Conservation (phyloP, 2,888 invertebrate genomes). For the Tinea semifulvella region DNA sequence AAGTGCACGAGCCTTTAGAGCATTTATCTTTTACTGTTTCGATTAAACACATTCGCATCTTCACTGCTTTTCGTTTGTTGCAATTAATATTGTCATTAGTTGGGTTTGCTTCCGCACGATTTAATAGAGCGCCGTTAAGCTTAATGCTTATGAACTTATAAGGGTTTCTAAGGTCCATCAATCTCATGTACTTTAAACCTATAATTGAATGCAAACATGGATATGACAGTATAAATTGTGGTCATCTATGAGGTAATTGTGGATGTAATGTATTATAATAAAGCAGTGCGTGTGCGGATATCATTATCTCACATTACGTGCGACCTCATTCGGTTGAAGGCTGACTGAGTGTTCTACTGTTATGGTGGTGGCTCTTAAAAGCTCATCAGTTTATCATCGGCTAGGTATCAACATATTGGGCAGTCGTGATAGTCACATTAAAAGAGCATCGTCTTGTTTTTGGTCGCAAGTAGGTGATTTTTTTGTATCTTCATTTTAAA, state of each 20-base stretch:
- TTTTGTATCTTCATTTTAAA: no score
- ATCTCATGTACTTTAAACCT: conserved; percentile 2
- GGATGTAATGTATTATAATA: conserved; percentile 19
- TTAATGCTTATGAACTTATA: conserved; percentile 7
- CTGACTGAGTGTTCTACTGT: conserved; percentile 8
- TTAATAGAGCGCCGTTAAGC: not conserved
- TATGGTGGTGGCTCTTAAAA: conserved; percentile 4
- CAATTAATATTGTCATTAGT: not conserved
- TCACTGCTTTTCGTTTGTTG: not conserved
- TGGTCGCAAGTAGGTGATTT: no score
- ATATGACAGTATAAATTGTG: conserved; percentile 12
- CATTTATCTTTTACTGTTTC: conserved; percentile 36
- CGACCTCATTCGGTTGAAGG: conserved; percentile 30
- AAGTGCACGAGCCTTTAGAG: conserved; percentile 32
- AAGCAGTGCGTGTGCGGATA: conserved; percentile 27
- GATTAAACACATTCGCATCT: conserved; percentile 18
- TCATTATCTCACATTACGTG: conserved; percentile 22
- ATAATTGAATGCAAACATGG: conserved; percentile 10
- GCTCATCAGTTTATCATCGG: conserved; percentile 7
- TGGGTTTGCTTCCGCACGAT: conserved; percentile 1
- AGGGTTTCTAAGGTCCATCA: conserved; percentile 4
- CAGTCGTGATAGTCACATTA: no score
- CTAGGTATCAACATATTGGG: no score
- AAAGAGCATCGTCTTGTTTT: no score
- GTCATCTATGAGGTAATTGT: conserved; percentile 15